Conservation (phyloP, 2,888 invertebrate species). For the Drosophila ustulata region DNA sequence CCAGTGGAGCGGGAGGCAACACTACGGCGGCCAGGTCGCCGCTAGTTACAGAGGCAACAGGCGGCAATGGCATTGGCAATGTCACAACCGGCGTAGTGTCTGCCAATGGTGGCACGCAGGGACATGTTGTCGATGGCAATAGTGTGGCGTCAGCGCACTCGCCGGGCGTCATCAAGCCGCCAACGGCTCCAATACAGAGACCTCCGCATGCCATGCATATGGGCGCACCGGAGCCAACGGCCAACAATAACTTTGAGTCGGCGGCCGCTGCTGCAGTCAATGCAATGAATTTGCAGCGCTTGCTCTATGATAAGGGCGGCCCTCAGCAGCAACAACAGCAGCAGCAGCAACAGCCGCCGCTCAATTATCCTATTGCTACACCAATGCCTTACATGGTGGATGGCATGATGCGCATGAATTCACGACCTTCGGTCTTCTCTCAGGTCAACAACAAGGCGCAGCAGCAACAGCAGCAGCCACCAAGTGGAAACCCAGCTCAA, state of each 20-base stretch:
- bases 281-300: constrained; percentile 65
- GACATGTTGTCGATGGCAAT: constrained; percentile 34
- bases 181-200: constrained; percentile 82
- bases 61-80: constrained; percentile 61
- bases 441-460: constrained; percentile 70
- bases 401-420: constrained; percentile 89
- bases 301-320: constrained; percentile 71
- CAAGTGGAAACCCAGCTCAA: constrained; percentile 61
- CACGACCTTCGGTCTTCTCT: constrained; percentile 92
- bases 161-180: constrained; percentile 79
- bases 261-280: constrained; percentile 11
- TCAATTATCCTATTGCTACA: constrained; percentile 79
- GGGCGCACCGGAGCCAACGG: constrained; percentile 45
- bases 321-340: constrained; percentile 50
- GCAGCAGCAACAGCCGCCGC: constrained; percentile 54
- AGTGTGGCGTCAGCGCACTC: constrained; percentile 59
- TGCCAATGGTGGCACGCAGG: constrained; percentile 58
- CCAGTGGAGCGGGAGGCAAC: constrained; percentile 46
- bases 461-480: constrained; percentile 62
- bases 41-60: constrained; percentile 56
- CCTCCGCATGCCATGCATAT: constrained; percentile 77
- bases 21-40: constrained; percentile 72
- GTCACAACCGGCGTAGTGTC: constrained; percentile 35
- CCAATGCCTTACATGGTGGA: constrained; percentile 53
- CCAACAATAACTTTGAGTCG: constrained; percentile 38